Evolutionary conservation across 1,140 invertebrate genomes (phyloP), one percentile per base, ranked within the genome.

Genomic region (Heliconius himera): DNA sequence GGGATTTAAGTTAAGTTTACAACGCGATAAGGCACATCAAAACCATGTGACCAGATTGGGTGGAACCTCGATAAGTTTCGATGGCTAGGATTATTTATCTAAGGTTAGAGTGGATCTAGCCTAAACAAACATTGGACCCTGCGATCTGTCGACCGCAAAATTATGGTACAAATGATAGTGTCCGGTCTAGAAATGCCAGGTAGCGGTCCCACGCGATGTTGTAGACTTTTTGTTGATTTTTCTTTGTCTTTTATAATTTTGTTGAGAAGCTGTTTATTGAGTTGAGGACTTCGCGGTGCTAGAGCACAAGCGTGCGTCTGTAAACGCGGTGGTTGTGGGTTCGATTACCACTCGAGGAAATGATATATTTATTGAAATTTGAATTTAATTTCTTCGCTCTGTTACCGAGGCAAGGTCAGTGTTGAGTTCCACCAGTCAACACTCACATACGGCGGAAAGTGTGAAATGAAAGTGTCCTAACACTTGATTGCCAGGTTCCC

Each of bases 101-200:
- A 66, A 66, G 60, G 6, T 4, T 66, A 29, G 22, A 33, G 60
- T 22, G 38, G 74, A 70, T 76, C 33, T 33, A 4, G 74, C 78
- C 74, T 71, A 79, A 79, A 79, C 33, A 74, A 79, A 79, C 72
- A 79, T 41, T 36, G 36, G 77, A 70, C 20, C 22, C 36, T 16
- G 26, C 54, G 22, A 74, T 41, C 73, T 36, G 22, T 38, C n/a
- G 73, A 80, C 79, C 79, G 73, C 51, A 80, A 80, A 80, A 79
- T 74, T 60, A 51, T 70, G 70, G 74, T 26, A 5, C 13, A 22
- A 75, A 76, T 76, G 74, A 74, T 38, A 16, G 74, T 81, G 54
- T 74, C 79, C 75, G 79, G 79, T 74, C 51, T 20, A 38, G 70
- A 79, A 72, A 26, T 66, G 66, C 16, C 60, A 76, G 60, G 74